A percentile compares a stretch with the other conserved stretches of the same genome.
These are phyloP conservation scores for Ptilodon capucinus DNA, from an alignment of 2,888 invertebrate species.

Conservation along the genomic window DNA sequence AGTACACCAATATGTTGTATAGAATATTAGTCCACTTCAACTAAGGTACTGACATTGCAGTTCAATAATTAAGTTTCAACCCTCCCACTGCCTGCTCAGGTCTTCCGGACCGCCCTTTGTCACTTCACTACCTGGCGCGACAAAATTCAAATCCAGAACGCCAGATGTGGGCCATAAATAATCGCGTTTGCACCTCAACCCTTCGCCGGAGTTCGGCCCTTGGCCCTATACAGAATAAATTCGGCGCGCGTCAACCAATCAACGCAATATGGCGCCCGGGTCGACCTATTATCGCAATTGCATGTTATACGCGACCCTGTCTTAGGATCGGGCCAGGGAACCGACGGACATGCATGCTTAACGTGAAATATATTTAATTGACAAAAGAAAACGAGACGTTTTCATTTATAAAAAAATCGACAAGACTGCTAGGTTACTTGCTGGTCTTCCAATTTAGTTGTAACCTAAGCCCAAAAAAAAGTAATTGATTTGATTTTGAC, in stretches of 20 bases:
- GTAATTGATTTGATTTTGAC: too few relatives aligned
- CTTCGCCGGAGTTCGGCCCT: constrained; percentile 47
- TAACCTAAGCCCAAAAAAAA: too few relatives aligned
- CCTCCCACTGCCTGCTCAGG: not conserved
- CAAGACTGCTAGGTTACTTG: too few relatives aligned
- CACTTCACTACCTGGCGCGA: constrained; percentile 35
- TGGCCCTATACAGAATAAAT: constrained; percentile 73
- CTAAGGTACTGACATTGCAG: not conserved
- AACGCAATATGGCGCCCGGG: constrained; percentile 74
- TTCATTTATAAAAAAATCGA: too few relatives aligned
- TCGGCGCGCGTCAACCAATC: constrained; percentile 71
- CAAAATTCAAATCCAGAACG: constrained; percentile 43
- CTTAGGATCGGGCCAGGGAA: constrained; percentile 44
- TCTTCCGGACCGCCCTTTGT: not conserved
- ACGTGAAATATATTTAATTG: too few relatives aligned
- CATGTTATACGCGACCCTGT: constrained; percentile 64
- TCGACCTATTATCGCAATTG: constrained; percentile 68
- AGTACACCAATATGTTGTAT: too few relatives aligned
- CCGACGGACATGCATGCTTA: constrained; percentile 5
- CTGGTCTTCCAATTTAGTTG: too few relatives aligned
- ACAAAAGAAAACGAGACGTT: too few relatives aligned
- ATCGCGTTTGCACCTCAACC: constrained; percentile 68
- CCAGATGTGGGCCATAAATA: constrained; percentile 67
- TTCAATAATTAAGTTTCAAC: constrained; percentile 1
- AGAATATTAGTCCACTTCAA: too few relatives aligned